phyloP scores from a whole-genome alignment of 1,140 invertebrate species.

The Ruditapes philippinarum region DNA sequence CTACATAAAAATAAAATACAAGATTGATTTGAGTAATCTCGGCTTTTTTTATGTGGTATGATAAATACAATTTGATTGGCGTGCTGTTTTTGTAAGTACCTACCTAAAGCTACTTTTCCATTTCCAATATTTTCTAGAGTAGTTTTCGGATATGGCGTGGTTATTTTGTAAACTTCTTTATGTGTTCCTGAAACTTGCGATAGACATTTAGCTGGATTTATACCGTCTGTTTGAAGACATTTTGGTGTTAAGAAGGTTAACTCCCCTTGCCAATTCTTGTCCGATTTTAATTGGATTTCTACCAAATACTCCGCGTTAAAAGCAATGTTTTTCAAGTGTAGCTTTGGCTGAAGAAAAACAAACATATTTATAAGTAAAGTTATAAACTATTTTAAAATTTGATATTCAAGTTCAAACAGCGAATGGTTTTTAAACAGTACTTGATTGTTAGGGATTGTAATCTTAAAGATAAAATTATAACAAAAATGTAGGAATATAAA shows the following conservation, averaged over 20 bases:
- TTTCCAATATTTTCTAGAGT: not conserved
- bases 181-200: not conserved
- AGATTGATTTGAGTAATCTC: too few relatives aligned
- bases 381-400: too few relatives aligned
- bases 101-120: not conserved
- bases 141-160: not conserved
- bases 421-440: too few relatives aligned
- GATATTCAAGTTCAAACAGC: too few relatives aligned
- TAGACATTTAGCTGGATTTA: constrained; percentile 48
- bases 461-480: too few relatives aligned
- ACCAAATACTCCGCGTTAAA: constrained; percentile 73
- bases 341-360: constrained; percentile 66
- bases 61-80: too few relatives aligned
- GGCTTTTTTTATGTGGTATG: too few relatives aligned
- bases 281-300: constrained; percentile 51
- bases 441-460: too few relatives aligned
- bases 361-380: not conserved
- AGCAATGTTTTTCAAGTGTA: constrained; percentile 50
- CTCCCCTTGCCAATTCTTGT: constrained; percentile 52
- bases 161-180: not conserved
- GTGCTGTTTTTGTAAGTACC: too few relatives aligned
- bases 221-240: constrained; percentile 55
- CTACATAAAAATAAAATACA: too few relatives aligned
- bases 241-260: constrained; percentile 44
- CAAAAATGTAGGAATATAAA: too few relatives aligned